Conservation (phyloP, 2,888 invertebrate genomes). For the Zygothrica quintamaculata region DNA sequence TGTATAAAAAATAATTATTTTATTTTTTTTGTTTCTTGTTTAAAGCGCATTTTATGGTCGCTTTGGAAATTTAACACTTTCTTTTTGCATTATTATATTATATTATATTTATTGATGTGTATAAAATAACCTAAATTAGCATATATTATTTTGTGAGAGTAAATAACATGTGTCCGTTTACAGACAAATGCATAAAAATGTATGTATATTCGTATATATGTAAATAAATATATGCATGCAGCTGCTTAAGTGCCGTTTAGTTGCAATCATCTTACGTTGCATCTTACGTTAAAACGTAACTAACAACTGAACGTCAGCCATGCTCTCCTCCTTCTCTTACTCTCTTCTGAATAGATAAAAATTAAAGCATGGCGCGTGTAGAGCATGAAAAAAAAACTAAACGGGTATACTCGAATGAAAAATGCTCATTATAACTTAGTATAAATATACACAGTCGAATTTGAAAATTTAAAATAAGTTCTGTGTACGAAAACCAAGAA, state of each 20-base stretch:
- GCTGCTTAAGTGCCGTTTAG: constrained; percentile 47
- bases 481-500: too few relatives aligned
- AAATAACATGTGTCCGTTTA: constrained; percentile 25
- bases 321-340: constrained; percentile 7
- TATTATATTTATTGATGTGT: constrained; percentile 33
- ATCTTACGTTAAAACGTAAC: constrained; percentile 45
- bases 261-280: constrained; percentile 43
- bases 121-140: constrained; percentile 44
- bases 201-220: not conserved
- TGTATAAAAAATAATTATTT: not conserved
- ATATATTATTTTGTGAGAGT: constrained; percentile 23
- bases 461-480: too few relatives aligned
- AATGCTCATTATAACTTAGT: too few relatives aligned
- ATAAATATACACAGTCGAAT: too few relatives aligned
- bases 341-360: constrained; percentile 44
- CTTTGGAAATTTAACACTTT: constrained; percentile 38
- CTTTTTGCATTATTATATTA: constrained; percentile 38
- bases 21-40: constrained; percentile 6
- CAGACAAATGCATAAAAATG: too few relatives aligned
- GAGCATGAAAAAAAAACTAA: constrained; percentile 41
- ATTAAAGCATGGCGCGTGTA: constrained; percentile 58
- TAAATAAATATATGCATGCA: constrained; percentile 3
- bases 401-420: too few relatives aligned
- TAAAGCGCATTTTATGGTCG: constrained; percentile 30
- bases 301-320: not conserved